Percentiles rank a stretch among this genome's conserved stretches.
Conservation (phyloP, 2,888 invertebrate species). For the Dasypolia templi region DNA sequence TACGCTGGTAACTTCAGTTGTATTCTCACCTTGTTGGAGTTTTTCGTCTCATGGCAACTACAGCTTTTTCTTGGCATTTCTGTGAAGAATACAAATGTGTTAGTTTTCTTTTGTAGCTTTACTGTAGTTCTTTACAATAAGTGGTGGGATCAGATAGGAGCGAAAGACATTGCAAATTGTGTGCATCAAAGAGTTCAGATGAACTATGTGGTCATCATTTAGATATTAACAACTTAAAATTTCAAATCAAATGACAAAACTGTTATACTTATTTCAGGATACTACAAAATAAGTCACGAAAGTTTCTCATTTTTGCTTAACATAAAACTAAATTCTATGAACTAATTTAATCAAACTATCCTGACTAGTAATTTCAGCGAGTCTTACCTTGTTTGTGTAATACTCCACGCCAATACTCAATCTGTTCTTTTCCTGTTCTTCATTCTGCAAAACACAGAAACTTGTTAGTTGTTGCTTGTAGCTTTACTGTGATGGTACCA, state of each 20-base stretch:
- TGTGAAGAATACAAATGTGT: constrained; percentile 8
- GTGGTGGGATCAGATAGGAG: constrained; percentile 87
- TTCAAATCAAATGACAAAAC: neutral
- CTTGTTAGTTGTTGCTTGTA: neutral
- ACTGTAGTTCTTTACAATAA: neutral
- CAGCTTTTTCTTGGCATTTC: neutral
- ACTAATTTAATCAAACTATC: neutral
- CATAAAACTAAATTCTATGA: neutral
- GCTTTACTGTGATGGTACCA: neutral
- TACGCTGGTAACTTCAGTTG: neutral
- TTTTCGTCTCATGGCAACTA: rapidly evolving
- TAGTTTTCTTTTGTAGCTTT: neutral
- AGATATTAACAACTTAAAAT: neutral
- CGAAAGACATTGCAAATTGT: constrained; percentile 83
- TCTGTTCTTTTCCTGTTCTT: neutral
- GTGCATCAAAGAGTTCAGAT: constrained; percentile 81
- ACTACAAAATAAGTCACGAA: neutral
- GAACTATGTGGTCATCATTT: constrained; percentile 80
- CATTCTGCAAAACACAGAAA: constrained; percentile 5
- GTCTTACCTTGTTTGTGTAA: constrained; percentile 3
- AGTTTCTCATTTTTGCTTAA: neutral
- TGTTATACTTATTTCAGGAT: constrained; percentile 3
- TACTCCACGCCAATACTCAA: neutral
- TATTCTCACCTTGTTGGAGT: constrained; percentile 5
- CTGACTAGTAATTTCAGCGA: neutral